These are phyloP conservation scores for Hemaris fuciformis DNA, from an alignment of 2,888 invertebrate species.

Conservation along the genomic window DNA sequence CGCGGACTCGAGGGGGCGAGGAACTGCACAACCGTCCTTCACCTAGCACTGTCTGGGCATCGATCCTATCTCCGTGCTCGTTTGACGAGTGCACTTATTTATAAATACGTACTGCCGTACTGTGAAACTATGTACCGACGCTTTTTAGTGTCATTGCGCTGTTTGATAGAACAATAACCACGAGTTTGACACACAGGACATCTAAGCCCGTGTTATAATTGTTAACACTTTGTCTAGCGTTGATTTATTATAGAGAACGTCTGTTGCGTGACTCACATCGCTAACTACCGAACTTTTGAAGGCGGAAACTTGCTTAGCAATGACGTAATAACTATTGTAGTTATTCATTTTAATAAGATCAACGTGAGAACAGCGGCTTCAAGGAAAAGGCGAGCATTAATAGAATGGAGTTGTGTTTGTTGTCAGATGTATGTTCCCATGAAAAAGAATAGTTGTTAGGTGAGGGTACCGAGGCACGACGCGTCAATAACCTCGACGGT, in stretches of 20 bases:
- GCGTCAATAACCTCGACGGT: constrained; percentile 80
- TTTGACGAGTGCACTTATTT: constrained; percentile 67
- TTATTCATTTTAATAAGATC: constrained; percentile 73
- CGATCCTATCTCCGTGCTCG: constrained; percentile 63
- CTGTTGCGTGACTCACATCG: constrained; percentile 75
- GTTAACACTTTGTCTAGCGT: constrained; percentile 28
- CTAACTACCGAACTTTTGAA: constrained; percentile 72
- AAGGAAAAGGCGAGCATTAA: constrained; percentile 69
- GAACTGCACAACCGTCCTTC: constrained; percentile 72
- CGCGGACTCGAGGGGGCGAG: constrained; percentile 48
- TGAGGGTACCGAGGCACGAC: constrained; percentile 52
- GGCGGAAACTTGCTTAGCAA: constrained; percentile 75
- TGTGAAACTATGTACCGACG: constrained; percentile 13
- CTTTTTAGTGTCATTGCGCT: constrained; percentile 8
- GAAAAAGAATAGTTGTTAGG: constrained; percentile 58
- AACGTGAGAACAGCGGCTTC: constrained; percentile 75
- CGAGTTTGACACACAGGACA: constrained; percentile 41
- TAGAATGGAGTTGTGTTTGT: constrained; percentile 41
- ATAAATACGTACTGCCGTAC: constrained; percentile 43
- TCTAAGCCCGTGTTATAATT: constrained; percentile 36
- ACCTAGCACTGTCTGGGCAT: constrained; percentile 70
- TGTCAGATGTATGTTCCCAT: constrained; percentile 55
- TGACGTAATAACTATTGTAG: constrained; percentile 80
- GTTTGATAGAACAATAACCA: constrained; percentile 12
- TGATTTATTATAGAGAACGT: constrained; percentile 63